These are phyloP conservation scores for Pipa parva DNA, from an alignment of 2,113 vertebrate species.

Conservation along the genomic window DNA sequence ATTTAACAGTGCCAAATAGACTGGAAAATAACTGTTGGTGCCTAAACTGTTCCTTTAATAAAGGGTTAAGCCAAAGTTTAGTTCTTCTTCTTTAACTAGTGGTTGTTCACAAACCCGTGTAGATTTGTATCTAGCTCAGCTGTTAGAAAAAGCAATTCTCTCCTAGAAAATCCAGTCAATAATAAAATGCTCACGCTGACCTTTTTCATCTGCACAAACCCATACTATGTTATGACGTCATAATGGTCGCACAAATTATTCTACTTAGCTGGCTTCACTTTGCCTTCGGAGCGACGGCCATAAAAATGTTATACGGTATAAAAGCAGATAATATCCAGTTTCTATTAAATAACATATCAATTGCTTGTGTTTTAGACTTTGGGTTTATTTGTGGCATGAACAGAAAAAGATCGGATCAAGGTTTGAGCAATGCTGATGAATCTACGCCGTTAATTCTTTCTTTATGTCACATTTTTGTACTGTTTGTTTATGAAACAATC, in stretches of 20 bases:
- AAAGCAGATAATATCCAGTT: slow-evolving; percentile 4
- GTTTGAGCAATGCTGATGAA: slow-evolving; percentile 24
- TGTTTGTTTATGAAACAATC: slow-evolving; percentile 36
- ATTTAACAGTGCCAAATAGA: no score
- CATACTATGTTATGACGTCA: background rate
- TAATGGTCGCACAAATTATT: background rate
- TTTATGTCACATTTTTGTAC: slow-evolving; percentile 27
- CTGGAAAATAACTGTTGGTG: no score
- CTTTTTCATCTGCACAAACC: no score
- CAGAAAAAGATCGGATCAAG: slow-evolving; percentile 30
- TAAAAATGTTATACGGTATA: background rate
- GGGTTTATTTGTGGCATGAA: slow-evolving; percentile 24
- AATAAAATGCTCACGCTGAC: no score
- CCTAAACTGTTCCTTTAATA: no score
- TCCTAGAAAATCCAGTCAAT: no score
- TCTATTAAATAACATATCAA: background rate
- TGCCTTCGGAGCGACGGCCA: background rate
- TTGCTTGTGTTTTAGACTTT: slow-evolving; percentile 4
- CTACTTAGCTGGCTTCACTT: background rate
- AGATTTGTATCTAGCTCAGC: no score
- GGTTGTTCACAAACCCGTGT: no score
- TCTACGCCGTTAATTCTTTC: slow-evolving; percentile 20
- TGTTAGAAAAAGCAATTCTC: no score
- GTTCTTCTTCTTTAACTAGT: no score
- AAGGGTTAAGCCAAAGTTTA: no score